Conservation (phyloP, 23 tunicate species). For the Diplosoma virens region DNA sequence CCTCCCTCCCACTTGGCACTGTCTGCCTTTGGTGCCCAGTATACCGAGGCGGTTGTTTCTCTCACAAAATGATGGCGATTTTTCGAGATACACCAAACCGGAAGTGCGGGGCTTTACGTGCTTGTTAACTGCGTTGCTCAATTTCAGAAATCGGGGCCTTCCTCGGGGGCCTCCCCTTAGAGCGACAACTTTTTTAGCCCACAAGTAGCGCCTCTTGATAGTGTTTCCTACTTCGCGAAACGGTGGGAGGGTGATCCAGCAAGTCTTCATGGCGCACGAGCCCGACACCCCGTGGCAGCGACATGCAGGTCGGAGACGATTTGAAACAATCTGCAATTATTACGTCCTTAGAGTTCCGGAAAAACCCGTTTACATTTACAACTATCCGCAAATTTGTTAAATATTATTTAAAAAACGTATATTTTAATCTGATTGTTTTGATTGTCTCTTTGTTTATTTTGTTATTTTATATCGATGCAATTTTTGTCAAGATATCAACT, state of each 20-base stretch:
- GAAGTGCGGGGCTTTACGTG: conserved; percentile 22
- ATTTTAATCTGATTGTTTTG: too few relatives aligned
- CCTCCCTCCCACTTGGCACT: too few relatives aligned
- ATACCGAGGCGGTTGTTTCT: background rate
- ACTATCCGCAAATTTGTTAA: too few relatives aligned
- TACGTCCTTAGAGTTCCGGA: too few relatives aligned
- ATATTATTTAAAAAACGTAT: too few relatives aligned
- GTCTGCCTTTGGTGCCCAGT: too few relatives aligned
- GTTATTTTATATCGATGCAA: too few relatives aligned
- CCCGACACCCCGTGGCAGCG: conserved; percentile 64
- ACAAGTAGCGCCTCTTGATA: background rate
- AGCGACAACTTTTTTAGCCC: background rate
- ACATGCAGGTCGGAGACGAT: conserved; percentile 25
- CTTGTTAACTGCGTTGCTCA: too few relatives aligned
- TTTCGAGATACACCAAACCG: conserved; percentile 33
- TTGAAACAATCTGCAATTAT: conserved; percentile 34
- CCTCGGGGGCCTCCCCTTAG: background rate
- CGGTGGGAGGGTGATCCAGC: conserved; percentile 58
- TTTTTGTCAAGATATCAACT: too few relatives aligned
- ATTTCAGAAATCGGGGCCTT: too few relatives aligned
- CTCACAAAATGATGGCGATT: conserved; percentile 42
- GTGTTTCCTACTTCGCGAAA: conserved; percentile 56
- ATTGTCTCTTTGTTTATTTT: too few relatives aligned
- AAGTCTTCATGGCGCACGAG: conserved; percentile 42
- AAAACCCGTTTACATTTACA: too few relatives aligned